Evolutionary conservation across 2,797 vertebrate genomes (phyloP), one percentile per base, ranked within the genome.

Genomic region (Mus caroli): DNA sequence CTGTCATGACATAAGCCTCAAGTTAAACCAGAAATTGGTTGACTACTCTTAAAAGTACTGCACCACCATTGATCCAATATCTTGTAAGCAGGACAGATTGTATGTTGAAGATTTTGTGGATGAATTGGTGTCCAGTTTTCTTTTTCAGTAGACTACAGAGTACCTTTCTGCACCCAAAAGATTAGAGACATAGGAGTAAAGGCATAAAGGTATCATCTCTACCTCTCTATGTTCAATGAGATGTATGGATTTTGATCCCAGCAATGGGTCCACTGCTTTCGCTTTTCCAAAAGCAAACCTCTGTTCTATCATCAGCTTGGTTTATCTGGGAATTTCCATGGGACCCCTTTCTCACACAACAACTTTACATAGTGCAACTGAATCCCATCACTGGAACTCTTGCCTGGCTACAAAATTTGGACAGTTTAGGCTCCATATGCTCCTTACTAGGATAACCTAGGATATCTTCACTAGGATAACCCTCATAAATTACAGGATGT

Each of bases 251-350:
- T 58, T 58, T 28, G 22, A 15, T 24, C 13, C 37, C 6, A 26
- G n/a, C 13, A 60, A 40, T 2, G 14, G 22, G 13, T 0, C 7
- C 0, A 24, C 11, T 4, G 13, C 2, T 58, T 3, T 40, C 3
- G 24, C 22, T 40, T 2, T 58, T 58, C 10, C 20, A n/a, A 17
- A 14, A 40, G n/a, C 6, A 24, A 9, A 1, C 24, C 13, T 58
- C 13, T 26, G 34, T n/a, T 6, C 15, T 11, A 83, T 8, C 56
- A 62, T 62, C 24, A 83, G 9, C 14, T 1, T 60, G 26, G 5
- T 37, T 60, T 60, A 3, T 62, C 17, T 62, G 56, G 8, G 26
- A 37, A 19, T 31, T 14, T 83, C 14, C 24, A 43, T 62, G 24
- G 14, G 24, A 31, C 8, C 24, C 8, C 8, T 83, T 43, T 14